A percentile compares a stretch with the other conserved stretches of the same genome.
These are phyloP conservation scores for Cataglyphis hispanica DNA, from an alignment of 1,140 invertebrate genomes.

Conservation along the genomic window DNA sequence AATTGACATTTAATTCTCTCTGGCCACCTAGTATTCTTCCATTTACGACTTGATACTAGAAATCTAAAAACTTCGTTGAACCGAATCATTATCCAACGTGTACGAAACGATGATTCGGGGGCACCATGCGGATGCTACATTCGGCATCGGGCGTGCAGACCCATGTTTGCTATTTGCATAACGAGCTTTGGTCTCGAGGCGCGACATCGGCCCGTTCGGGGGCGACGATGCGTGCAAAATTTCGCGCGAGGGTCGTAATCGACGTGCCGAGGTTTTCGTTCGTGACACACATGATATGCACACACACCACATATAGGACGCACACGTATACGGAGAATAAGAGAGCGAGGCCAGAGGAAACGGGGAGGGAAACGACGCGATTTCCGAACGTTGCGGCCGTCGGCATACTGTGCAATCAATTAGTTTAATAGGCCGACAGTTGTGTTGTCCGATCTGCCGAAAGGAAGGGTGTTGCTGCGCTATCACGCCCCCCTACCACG, in stretches of 20 bases:
- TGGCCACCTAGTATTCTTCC: not conserved
- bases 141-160: slow-evolving; percentile 41
- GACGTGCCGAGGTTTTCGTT: slow-evolving; percentile 68
- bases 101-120: not conserved
- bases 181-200: slow-evolving; percentile 64
- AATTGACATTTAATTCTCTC: not conserved
- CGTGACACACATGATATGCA: slow-evolving; percentile 50
- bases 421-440: slow-evolving; percentile 87
- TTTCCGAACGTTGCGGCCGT: slow-evolving; percentile 67
- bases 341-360: not conserved
- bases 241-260: slow-evolving; percentile 77
- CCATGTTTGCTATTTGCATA: slow-evolving; percentile 71
- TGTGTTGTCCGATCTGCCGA: slow-evolving; percentile 79
- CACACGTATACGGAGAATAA: not conserved
- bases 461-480: slow-evolving; percentile 62
- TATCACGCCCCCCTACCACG: slow-evolving; percentile 58
- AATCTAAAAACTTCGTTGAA: not conserved
- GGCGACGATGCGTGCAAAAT: slow-evolving; percentile 82
- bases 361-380: slow-evolving; percentile 37
- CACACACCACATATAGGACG: not conserved
- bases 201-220: slow-evolving; percentile 68
- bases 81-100: slow-evolving; percentile 23
- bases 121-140: slow-evolving; percentile 26
- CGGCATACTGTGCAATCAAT: slow-evolving; percentile 84
- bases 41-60: not conserved